Conservation (phyloP, 2,113 vertebrate species). For the Scomber japonicus region DNA sequence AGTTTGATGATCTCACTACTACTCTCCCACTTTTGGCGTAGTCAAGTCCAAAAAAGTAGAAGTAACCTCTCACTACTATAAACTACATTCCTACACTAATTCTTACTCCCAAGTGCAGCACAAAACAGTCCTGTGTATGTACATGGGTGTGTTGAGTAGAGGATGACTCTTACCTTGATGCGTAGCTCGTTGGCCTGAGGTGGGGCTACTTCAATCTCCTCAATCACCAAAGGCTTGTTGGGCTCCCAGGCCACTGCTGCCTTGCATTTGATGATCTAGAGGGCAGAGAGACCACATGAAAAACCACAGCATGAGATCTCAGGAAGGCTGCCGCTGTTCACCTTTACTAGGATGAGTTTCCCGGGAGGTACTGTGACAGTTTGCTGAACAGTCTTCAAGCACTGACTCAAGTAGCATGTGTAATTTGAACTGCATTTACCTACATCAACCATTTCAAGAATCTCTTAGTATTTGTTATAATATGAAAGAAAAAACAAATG, state of each 20-base stretch:
- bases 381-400: neutral
- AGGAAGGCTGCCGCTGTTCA: neutral
- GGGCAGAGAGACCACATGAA: neutral
- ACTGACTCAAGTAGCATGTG: neutral
- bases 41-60: no score
- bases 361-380: neutral
- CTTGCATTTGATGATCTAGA: conserved; percentile 91
- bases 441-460: neutral
- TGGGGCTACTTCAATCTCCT: conserved; percentile 91
- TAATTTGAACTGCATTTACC: neutral
- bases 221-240: conserved; percentile 88
- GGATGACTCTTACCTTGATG: conserved; percentile 85
- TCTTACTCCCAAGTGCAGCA: neutral
- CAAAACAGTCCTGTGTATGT: neutral
- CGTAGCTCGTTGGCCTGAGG: conserved; percentile 89
- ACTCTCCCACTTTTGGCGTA: no score
- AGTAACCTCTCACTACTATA: no score
- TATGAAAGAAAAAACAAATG: no score
- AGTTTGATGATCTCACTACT: no score
- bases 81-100: no score
- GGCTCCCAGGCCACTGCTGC: conserved; percentile 90
- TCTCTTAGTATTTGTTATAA: neutral
- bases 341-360: neutral
- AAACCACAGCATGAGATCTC: neutral
- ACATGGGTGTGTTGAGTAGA: neutral